These are phyloP conservation scores for Gavia stellata DNA, from an alignment of 2,113 vertebrate species.

Conservation along the genomic window DNA sequence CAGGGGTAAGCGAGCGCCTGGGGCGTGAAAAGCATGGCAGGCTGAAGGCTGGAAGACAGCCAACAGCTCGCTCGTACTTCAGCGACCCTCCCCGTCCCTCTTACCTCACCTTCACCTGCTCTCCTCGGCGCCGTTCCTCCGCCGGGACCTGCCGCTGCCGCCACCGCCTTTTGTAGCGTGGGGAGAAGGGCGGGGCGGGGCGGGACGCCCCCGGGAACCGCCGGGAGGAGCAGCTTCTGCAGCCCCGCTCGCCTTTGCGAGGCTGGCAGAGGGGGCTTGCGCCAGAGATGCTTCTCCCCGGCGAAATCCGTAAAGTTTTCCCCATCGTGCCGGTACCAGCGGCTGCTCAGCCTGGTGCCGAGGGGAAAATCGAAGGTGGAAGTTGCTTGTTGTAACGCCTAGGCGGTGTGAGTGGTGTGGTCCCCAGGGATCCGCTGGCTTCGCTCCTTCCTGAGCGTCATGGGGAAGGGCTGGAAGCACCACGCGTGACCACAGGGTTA, in stretches of 20 bases:
- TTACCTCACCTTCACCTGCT: background rate
- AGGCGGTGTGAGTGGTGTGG: rapidly evolving
- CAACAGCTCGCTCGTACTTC: rapidly evolving
- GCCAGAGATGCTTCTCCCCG: background rate
- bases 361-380: background rate
- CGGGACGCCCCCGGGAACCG: background rate
- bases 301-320: rapidly evolving
- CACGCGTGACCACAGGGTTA: rapidly evolving
- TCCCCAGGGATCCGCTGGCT: background rate
- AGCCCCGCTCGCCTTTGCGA: rapidly evolving
- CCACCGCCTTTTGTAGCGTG: background rate
- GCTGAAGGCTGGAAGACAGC: background rate
- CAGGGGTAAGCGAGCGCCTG: rapidly evolving
- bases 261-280: background rate
- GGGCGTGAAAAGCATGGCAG: rapidly evolving
- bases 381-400: background rate
- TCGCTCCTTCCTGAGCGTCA: rapidly evolving
- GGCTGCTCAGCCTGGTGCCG: background rate
- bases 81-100: background rate
- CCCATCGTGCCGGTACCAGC: rapidly evolving
- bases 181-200: background rate
- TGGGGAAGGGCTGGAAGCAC: background rate
- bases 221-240: background rate
- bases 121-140: background rate
- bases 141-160: rapidly evolving